These are phyloP conservation scores for Copsychus sechellarum DNA, from an alignment of 2,113 vertebrate genomes.

Conservation along the genomic window DNA sequence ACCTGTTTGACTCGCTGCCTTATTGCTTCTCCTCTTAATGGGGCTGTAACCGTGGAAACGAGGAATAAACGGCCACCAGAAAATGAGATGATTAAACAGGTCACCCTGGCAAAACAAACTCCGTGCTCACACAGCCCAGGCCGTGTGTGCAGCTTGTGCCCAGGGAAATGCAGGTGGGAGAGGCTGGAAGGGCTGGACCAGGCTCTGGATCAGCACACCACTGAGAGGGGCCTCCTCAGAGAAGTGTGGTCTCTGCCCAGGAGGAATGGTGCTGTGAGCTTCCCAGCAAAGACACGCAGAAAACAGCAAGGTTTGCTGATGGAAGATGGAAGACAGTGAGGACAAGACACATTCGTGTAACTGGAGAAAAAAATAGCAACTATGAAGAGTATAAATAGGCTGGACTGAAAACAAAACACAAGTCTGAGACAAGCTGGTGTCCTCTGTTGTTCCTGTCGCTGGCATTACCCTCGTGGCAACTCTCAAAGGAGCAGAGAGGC, in stretches of 20 bases:
- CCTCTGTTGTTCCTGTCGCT: neutral
- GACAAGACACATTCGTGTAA: conserved; percentile 10
- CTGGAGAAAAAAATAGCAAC: conserved; percentile 34
- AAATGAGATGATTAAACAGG: conserved; percentile 99
- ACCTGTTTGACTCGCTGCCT: conserved; percentile 99
- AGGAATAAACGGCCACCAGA: conserved; percentile 99
- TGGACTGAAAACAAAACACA: conserved; percentile 25
- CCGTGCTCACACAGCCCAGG: conserved; percentile 81
- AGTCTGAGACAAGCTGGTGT: conserved; percentile 27
- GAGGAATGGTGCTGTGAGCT: neutral
- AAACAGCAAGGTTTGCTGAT: neutral
- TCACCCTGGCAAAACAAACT: conserved; percentile 99
- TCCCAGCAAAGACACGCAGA: neutral
- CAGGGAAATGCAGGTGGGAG: conserved; percentile 37
- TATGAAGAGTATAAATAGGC: conserved; percentile 47
- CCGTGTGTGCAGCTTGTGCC: conserved; percentile 79
- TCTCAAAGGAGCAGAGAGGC: neutral
- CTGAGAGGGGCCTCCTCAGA: neutral
- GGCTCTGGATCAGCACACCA: neutral
- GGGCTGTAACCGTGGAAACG: conserved; percentile 99
- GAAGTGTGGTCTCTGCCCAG: neutral
- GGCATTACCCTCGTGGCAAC: neutral
- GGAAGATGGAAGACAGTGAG: neutral
- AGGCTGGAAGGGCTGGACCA: neutral
- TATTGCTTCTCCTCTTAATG: conserved; percentile 99